Evolutionary conservation across 92 coral and sea anemone genomes (phyloP), one percentile per base, ranked within the genome.

Genomic region (Phenganax stokvisi): DNA sequence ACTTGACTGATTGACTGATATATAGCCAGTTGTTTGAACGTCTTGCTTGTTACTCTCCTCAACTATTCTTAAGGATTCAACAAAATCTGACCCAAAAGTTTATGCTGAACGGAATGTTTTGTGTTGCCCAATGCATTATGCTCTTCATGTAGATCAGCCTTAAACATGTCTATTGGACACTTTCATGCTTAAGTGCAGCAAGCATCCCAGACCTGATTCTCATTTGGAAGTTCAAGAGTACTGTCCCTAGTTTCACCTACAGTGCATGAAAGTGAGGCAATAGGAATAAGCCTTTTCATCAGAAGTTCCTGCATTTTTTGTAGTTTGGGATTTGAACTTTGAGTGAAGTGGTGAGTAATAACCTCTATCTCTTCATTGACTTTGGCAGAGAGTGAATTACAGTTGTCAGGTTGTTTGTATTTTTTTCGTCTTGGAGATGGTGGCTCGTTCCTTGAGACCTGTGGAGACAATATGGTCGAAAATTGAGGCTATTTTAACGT

Each of bases 21-120:
- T 66, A 2, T 13, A 6, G 77, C 57, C 9, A 77, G 87, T 54
- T 84, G 87, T 69, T 84, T 85, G 28, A 71, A 68, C 16, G 80
- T 80, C 77, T 85, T 85, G 68, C 47, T 5, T 37, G 47, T 85
- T 85, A 85, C 84, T 85, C 79, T 79, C 84, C 13, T 84, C 54
- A 12, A 85, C 84, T 54, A 84, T 79, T 29, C 68, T 84, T 29
- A 84, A 84, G 57, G 77, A 70, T 76, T 84, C 80, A 51, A 60
- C 51, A 31, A 87, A 55, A 57, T 87, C 90, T 58, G 71, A 81
- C 12, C 90, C 90, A 84, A 87, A 87, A 2, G 82, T 77, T 54
- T 86, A 83, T 7, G 51, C 56, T 65, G 80, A 54, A 86, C 81
- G 1, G 86, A 86, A 25, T 76, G 52, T 51, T 44, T 83, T n/a